These are phyloP conservation scores for Pogona vitticeps DNA, from an alignment of 2,113 vertebrate genomes.

Conservation along the genomic window DNA sequence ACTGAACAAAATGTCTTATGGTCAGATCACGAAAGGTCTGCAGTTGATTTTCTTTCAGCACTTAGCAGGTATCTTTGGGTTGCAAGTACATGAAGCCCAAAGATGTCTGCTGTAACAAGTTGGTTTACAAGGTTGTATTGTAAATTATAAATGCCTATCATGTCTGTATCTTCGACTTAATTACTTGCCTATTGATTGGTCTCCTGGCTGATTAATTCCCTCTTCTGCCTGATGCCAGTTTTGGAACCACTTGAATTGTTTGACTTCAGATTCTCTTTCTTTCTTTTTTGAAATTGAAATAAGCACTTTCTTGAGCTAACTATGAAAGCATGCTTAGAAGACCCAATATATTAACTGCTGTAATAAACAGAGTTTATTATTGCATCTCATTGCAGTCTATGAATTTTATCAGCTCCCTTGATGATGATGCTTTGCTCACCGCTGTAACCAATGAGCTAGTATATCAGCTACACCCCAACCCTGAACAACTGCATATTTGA, in stretches of 20 bases:
- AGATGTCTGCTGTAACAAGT: neutral
- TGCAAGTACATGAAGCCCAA: neutral
- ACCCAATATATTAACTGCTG: slow-evolving; percentile 64
- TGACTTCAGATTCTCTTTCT: slow-evolving; percentile 34
- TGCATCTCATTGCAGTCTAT: slow-evolving; percentile 40
- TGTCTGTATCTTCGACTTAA: slow-evolving; percentile 34
- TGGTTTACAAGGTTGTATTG: slow-evolving; percentile 26
- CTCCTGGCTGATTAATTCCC: slow-evolving; percentile 26
- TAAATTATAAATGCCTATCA: slow-evolving; percentile 43
- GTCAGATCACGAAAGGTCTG: neutral
- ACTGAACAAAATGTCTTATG: neutral
- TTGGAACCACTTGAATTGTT: slow-evolving; percentile 46
- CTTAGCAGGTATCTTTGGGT: slow-evolving; percentile 9
- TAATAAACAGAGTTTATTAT: slow-evolving; percentile 67
- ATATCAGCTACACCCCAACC: neutral
- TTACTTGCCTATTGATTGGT: slow-evolving; percentile 20
- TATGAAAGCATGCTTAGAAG: slow-evolving; percentile 41
- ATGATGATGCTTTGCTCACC: slow-evolving; percentile 37
- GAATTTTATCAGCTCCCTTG: slow-evolving; percentile 47
- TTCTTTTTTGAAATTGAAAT: slow-evolving; percentile 52
- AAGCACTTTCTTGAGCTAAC: slow-evolving; percentile 54
- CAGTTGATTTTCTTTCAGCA: neutral
- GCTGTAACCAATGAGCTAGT: neutral
- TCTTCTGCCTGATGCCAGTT: slow-evolving; percentile 12
- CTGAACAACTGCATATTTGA: neutral